A percentile compares a stretch with the other conserved stretches of the same genome.
Conservation (phyloP, 92 coral and sea anemone species). For the Diadumene lineata region DNA sequence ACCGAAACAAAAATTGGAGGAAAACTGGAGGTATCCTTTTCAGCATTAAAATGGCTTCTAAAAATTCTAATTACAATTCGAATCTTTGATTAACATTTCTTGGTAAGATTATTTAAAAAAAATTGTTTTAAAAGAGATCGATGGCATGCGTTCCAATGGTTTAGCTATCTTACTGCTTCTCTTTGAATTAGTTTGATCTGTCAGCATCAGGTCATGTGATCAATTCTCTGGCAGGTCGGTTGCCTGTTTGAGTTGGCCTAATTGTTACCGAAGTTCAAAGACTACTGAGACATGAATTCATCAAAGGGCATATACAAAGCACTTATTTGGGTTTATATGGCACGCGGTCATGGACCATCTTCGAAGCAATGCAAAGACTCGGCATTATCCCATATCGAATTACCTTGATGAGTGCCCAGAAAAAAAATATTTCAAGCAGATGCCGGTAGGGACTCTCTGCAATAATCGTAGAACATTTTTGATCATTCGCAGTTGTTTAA, state of each 20-base stretch:
- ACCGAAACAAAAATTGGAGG: no score
- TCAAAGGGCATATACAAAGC: background rate
- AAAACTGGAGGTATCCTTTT: background rate
- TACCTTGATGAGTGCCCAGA: background rate
- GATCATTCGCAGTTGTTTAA: background rate
- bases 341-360: constrained; percentile 8
- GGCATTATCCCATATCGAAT: constrained; percentile 1
- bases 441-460: background rate
- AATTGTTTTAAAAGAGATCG: no score
- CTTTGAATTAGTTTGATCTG: background rate
- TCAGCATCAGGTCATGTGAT: constrained; percentile 5
- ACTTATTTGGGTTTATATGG: background rate
- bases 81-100: background rate
- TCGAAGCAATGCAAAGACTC: constrained; percentile 16
- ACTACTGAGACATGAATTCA: background rate
- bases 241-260: constrained; percentile 8
- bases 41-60: background rate
- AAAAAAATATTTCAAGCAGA: background rate
- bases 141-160: no score
- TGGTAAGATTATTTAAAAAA: background rate
- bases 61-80: background rate
- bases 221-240: background rate
- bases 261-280: background rate
- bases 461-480: no score
- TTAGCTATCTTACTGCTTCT: no score